Base-by-base conservation (phyloP, 1,140 invertebrate species). In the Macrobrachium rosenbergii region DNA sequence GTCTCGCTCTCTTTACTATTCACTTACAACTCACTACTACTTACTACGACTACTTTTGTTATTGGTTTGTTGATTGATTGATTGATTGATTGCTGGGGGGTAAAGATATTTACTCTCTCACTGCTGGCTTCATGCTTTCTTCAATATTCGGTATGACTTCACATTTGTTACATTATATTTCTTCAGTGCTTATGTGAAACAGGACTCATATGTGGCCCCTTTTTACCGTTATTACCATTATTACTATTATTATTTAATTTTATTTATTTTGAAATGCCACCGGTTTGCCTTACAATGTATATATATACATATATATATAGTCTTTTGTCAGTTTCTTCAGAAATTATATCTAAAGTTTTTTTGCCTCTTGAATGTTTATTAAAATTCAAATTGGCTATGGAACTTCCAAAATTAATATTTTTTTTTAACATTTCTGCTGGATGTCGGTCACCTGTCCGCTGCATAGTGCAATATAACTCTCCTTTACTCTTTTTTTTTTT, bases 111-210 rank as follows among this genome's bases (percentile, higher is more conserved):
- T 72, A 72, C 37, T 28, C 17, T 72, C 59, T 80, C 69, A 75
- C 78, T 81, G 78, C 78, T 87, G 59, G 85, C 85, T 87, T 87
- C 69, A 59, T 81, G 85, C 85, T 87, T 87, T 37, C 72, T 37
- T 79, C 63, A 75, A 67, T 79, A 85, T 81, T 59, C 64, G 43
- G 45, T 62, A 80, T 80, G 77, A 62, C 19, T 60, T 60, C 59
- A 63, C 80, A n/a, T 75, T 37, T 75, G 52, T 81, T 82, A 79
- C 81, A 82, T 81, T 37, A 37, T 37, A 37, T 37, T 37, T 87
- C 64, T 87, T 87, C 60, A 81, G 81, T 79, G 85, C 85, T 87
- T 87, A 87, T 87, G 85, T 87, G 85, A 87, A 87, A 87, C 85
- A 87, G 85, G 85, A 87, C 85, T 87, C 85, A 87, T 87, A 87